phyloP scores from a whole-genome alignment of 2,113 vertebrate genomes.

The Prunella fulvescens region DNA sequence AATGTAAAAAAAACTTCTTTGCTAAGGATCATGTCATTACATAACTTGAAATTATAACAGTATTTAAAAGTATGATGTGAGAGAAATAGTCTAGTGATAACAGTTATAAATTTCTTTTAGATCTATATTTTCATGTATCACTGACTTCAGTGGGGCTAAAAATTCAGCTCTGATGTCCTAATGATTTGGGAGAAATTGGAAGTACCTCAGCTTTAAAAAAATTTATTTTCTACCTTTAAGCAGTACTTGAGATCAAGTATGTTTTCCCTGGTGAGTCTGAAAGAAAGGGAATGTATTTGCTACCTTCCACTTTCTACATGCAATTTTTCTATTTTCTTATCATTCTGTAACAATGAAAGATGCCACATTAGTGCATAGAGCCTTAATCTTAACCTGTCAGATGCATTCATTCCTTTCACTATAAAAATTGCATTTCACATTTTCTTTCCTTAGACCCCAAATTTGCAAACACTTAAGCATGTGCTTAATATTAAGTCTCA shows the following conservation, averaged over 20 bases:
- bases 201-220: neutral
- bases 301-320: slow-evolving; percentile 14
- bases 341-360: slow-evolving; percentile 54
- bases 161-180: slow-evolving; percentile 6
- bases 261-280: slow-evolving; percentile 29
- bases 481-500: slow-evolving; percentile 52
- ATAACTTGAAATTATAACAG: slow-evolving; percentile 11
- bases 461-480: slow-evolving; percentile 54
- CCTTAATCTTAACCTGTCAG: slow-evolving; percentile 57
- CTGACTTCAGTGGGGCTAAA: neutral
- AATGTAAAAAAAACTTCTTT: neutral
- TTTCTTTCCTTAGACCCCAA: slow-evolving; percentile 20
- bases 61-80: slow-evolving; percentile 39
- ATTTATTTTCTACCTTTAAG: neutral
- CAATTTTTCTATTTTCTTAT: slow-evolving; percentile 68
- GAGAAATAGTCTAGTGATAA: slow-evolving; percentile 12
- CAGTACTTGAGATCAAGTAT: slow-evolving; percentile 3
- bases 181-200: neutral
- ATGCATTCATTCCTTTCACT: slow-evolving; percentile 46
- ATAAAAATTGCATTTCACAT: slow-evolving; percentile 46
- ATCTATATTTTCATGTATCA: neutral
- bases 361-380: slow-evolving; percentile 42
- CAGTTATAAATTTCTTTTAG: neutral
- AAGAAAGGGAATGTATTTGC: slow-evolving; percentile 31
- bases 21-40: neutral